phyloP scores from a whole-genome alignment of 2,113 vertebrate genomes.

The Archocentrus centrarchus region DNA sequence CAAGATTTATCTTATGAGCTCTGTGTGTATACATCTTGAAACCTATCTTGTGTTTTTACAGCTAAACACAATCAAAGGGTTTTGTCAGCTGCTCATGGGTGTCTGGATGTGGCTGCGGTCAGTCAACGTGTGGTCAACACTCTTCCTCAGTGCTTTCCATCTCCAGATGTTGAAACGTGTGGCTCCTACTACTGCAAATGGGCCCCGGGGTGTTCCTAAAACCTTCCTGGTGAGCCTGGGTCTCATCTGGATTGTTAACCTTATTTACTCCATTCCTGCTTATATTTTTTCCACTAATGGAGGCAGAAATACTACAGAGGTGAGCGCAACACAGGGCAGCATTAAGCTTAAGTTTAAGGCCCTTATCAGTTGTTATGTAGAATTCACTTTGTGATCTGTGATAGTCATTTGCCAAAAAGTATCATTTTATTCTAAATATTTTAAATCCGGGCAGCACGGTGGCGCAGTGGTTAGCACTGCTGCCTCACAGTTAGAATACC shows the following conservation, averaged over 20 bases:
- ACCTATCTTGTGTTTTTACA: slow-evolving; percentile 23
- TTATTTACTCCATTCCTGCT: slow-evolving; percentile 81
- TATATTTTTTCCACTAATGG: slow-evolving; percentile 77
- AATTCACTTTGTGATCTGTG: not conserved
- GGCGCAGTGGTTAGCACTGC: no score
- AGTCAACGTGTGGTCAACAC: slow-evolving; percentile 84
- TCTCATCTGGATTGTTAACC: slow-evolving; percentile 78
- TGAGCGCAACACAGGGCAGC: slow-evolving; percentile 35
- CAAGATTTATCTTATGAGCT: not conserved
- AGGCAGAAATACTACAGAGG: slow-evolving; percentile 78
- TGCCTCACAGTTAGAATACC: no score
- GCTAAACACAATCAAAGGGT: slow-evolving; percentile 72
- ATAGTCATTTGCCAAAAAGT: not conserved
- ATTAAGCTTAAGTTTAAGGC: not conserved
- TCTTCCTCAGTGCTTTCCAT: slow-evolving; percentile 83
- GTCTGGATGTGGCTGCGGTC: slow-evolving; percentile 84
- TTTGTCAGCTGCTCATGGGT: slow-evolving; percentile 84
- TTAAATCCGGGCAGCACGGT: not conserved
- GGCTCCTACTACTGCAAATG: slow-evolving; percentile 26
- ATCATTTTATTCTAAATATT: not conserved
- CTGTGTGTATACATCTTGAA: not conserved
- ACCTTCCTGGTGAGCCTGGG: slow-evolving; percentile 57
- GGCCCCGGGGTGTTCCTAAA: slow-evolving; percentile 30
- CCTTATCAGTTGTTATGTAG: not conserved
- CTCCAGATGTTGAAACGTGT: slow-evolving; percentile 79